Conservation (phyloP, 2,888 invertebrate species). For the Entomobrya proxima region DNA sequence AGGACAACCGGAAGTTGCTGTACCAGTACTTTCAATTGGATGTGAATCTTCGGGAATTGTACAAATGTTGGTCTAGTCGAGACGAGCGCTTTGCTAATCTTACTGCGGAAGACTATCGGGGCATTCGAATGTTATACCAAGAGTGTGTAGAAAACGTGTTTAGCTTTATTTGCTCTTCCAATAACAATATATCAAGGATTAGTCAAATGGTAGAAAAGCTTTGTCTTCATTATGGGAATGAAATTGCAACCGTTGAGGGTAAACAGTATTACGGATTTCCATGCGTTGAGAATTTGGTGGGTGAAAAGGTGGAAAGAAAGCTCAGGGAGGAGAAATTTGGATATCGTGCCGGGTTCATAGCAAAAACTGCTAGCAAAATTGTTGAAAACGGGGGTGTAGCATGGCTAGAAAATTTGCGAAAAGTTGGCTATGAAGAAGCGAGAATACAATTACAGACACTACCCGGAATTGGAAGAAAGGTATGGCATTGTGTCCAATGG, state of each 20-base stretch:
- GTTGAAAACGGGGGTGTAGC: slow-evolving; percentile 82
- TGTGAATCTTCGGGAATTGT: slow-evolving; percentile 84
- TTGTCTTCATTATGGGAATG: slow-evolving; percentile 87
- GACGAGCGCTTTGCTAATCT: slow-evolving; percentile 87
- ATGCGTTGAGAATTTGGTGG: slow-evolving; percentile 82
- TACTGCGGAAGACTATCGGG: slow-evolving; percentile 82
- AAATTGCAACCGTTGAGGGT: slow-evolving; percentile 83
- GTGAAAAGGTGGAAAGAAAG: slow-evolving; percentile 83
- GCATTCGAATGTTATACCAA: slow-evolving; percentile 93
- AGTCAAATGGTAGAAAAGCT: slow-evolving; percentile 93
- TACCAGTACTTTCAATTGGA: slow-evolving; percentile 87
- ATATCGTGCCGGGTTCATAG: slow-evolving; percentile 92
- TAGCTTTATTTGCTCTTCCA: slow-evolving; percentile 97
- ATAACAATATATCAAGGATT: slow-evolving; percentile 96
- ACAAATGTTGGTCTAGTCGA: slow-evolving; percentile 84
- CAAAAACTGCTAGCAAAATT: slow-evolving; percentile 85
- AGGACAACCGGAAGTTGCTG: slow-evolving; percentile 78
- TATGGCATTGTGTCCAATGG: slow-evolving; percentile 76
- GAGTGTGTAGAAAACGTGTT: slow-evolving; percentile 95
- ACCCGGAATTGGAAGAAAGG: slow-evolving; percentile 96
- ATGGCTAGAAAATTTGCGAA: slow-evolving; percentile 86
- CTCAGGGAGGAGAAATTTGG: slow-evolving; percentile 88
- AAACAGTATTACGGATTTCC: slow-evolving; percentile 88
- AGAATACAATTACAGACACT: slow-evolving; percentile 85
- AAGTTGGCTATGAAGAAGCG: slow-evolving; percentile 85